Evolutionary conservation across 2,113 vertebrate species (phyloP).

Genomic region (Tapirus terrestris): DNA sequence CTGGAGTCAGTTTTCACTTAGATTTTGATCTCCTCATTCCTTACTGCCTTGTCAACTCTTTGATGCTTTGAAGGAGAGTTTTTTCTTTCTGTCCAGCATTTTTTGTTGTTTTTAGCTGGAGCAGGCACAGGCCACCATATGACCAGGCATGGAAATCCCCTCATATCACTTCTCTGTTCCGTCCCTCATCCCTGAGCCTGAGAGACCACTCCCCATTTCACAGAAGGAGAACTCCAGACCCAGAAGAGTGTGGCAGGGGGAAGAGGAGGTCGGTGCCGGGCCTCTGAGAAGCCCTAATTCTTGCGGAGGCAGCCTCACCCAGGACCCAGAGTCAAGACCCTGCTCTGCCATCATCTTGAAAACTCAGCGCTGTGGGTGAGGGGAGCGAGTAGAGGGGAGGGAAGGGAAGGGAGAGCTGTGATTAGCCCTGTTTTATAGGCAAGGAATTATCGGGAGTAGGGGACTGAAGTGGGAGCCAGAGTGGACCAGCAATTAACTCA

Average conservation of each 20-base stretch:
- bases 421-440: conserved; percentile 62
- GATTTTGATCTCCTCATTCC: background rate
- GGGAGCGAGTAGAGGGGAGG: background rate
- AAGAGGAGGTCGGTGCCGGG: background rate
- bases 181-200: background rate
- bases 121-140: background rate
- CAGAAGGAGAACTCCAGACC: background rate
- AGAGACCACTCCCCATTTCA: background rate
- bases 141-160: background rate
- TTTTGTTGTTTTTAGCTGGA: background rate
- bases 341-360: background rate
- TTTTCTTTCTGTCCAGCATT: background rate
- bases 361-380: background rate
- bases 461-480: background rate
- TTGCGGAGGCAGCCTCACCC: background rate
- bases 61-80: background rate
- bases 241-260: background rate
- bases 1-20: background rate
- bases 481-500: background rate
- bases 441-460: background rate
- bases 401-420: background rate
- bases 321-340: background rate
- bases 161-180: background rate
- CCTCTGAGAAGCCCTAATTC: background rate
- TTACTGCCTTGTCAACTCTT: background rate